Conservation (phyloP, 2,797 vertebrate genomes). For the Pterois miles region DNA sequence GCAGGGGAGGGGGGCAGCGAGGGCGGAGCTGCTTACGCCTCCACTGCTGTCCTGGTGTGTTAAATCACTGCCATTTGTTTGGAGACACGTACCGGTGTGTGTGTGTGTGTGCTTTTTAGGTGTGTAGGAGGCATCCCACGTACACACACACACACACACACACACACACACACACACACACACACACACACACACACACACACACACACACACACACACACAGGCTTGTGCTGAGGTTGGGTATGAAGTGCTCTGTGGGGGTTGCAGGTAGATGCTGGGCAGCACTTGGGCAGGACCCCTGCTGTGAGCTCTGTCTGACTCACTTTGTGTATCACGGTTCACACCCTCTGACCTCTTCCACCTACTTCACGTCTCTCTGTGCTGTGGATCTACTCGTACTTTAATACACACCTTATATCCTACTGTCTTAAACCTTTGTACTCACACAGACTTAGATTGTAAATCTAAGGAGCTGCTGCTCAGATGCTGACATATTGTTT, state of each 20-base stretch:
- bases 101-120: conserved; percentile 14
- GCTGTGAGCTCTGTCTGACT: conserved; percentile 79
- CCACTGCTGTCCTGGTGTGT: conserved; percentile 79
- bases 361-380: conserved; percentile 53
- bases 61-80: conserved; percentile 78
- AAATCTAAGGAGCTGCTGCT: conserved; percentile 25
- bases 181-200: conserved; percentile 30
- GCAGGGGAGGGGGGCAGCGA: conserved; percentile 56
- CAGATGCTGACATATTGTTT: conserved; percentile 44
- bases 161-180: conserved; percentile 16
- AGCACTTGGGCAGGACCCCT: conserved; percentile 77
- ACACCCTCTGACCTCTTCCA: conserved; percentile 67
- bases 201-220: conserved; percentile 16
- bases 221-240: conserved; percentile 54
- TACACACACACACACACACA: background rate
- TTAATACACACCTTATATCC: conserved; percentile 14
- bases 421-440: conserved; percentile 20
- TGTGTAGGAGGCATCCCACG: conserved; percentile 64
- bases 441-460: background rate
- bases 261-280: conserved; percentile 80
- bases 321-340: conserved; percentile 74
- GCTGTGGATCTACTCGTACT: conserved; percentile 20
- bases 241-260: conserved; percentile 75
- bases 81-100: conserved; percentile 61
- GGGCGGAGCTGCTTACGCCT: conserved; percentile 75